Base-by-base conservation (phyloP, 2,113 vertebrate species). In the Gymnocephalus cernua region DNA sequence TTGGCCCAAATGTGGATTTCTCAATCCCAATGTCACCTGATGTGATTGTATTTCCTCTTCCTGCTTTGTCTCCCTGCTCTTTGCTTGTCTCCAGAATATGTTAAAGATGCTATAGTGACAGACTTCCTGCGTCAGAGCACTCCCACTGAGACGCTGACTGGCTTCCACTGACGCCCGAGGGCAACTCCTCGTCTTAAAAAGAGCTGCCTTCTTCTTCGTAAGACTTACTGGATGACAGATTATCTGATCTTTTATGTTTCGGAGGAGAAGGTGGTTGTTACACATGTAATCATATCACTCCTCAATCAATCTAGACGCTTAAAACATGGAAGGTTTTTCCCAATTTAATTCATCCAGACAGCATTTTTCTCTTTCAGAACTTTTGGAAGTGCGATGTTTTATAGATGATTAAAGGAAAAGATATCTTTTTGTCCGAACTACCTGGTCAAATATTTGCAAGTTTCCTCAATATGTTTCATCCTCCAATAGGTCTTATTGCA, bases 31-130 rank as follows among this genome's bases (percentile, higher is more conserved):
- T 38, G 64, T 73, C 70, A 81, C 74, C 53, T 38, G 13, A 68
- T 77, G 62, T 82, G 79, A 83, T 50, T 78, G 57, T 59, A 68
- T 80, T 87, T 82, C 62, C 72, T 64, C 69, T 63, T 11, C 48
- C 68, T 61, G 58, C 58, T 50, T 53, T 10, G 72, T 15, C 48
- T 25, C 23, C 11, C 7, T 16, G 35, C 66, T 25, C 50, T 18
- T 45, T 23, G 66, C 41, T 7, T 6, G 62, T 61, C 71, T 74
- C 48, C 32, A 8, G 72, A 8, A 48, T 56, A 65, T 35, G 21
- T 56, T 14, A 16, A 10, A 73, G 71, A 38, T 4, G 7, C 41
- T 41, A 16, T 6, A 13, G 6, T 10, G 71, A 38, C 48, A 44
- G 54, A 58, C 19, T 21, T 80, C 32, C 53, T 79, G 67, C 64